phyloP scores from a whole-genome alignment of 2,888 invertebrate genomes.

The Eubasilissa splendida region DNA sequence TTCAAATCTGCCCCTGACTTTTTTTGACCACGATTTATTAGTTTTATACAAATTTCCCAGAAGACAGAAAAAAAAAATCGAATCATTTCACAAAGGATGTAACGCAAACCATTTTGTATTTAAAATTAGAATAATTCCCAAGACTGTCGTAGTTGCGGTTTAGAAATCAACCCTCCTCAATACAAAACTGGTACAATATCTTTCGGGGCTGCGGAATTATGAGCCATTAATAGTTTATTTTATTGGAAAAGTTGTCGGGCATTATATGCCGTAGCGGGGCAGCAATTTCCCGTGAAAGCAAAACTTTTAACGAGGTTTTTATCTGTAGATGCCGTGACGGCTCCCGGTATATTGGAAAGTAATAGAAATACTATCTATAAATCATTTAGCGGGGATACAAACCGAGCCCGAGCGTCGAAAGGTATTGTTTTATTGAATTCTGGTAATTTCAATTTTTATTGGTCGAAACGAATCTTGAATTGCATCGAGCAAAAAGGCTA shows the following conservation, averaged over 20 bases:
- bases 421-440: not conserved
- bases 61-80: too few relatives aligned
- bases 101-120: too few relatives aligned
- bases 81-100: too few relatives aligned
- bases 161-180: not conserved
- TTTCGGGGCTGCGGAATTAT: constrained; percentile 33
- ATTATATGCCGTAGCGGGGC: constrained; percentile 22
- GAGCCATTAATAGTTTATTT: constrained; percentile 49
- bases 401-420: constrained; percentile 10
- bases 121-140: not conserved
- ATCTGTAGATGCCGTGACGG: constrained; percentile 28
- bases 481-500: not conserved
- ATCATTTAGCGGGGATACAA: constrained; percentile 31
- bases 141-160: not conserved
- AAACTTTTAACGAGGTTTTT: constrained; percentile 43
- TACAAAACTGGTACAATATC: constrained; percentile 29
- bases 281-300: constrained; percentile 31
- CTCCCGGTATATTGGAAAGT: constrained; percentile 11
- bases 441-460: constrained; percentile 34
- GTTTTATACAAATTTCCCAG: too few relatives aligned
- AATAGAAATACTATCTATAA: constrained; percentile 35
- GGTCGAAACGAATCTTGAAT: constrained; percentile 1
- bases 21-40: too few relatives aligned
- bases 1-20: too few relatives aligned
- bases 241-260: constrained; percentile 47